Evolutionary conservation across 2,888 invertebrate species (phyloP).

Genomic region (Ectemnius continuus): DNA sequence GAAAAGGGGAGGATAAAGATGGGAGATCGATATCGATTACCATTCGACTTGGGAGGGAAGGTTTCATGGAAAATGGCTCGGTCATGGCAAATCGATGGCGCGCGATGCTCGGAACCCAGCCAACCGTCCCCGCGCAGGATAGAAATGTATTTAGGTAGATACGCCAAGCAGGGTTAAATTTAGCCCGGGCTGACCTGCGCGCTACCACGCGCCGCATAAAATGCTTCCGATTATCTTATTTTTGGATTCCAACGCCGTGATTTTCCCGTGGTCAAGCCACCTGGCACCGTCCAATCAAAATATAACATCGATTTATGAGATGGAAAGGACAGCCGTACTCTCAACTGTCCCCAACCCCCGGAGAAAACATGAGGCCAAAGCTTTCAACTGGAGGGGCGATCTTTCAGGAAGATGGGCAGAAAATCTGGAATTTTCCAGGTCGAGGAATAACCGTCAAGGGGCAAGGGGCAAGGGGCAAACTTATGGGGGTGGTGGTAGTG

Average conservation of each 20-base stretch:
- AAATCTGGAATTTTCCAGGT: no score
- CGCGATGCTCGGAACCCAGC: conserved; percentile 66
- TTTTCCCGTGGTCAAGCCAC: conserved; percentile 36
- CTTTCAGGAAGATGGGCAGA: no score
- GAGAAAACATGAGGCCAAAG: no score
- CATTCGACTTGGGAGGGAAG: conserved; percentile 16
- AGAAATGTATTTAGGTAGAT: conserved; percentile 74
- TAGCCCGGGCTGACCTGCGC: conserved; percentile 71
- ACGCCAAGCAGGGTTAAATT: conserved; percentile 70
- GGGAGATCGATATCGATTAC: not conserved
- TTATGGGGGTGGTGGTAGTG: no score
- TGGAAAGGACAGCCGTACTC: not conserved
- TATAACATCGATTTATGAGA: conserved; percentile 4
- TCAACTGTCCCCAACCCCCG: no score
- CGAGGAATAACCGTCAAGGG: no score
- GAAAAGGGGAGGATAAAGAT: not conserved
- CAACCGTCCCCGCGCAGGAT: conserved; percentile 67
- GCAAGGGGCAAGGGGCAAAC: no score
- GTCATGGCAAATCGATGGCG: conserved; percentile 47
- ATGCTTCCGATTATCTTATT: conserved; percentile 74
- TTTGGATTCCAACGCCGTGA: conserved; percentile 63
- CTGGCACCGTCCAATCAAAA: conserved; percentile 28
- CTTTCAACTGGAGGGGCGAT: no score
- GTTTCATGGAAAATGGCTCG: conserved; percentile 48
- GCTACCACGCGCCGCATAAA: conserved; percentile 66